phyloP scores from a whole-genome alignment of 2,888 invertebrate species.

The Hydrotaea cyrtoneurina region DNA sequence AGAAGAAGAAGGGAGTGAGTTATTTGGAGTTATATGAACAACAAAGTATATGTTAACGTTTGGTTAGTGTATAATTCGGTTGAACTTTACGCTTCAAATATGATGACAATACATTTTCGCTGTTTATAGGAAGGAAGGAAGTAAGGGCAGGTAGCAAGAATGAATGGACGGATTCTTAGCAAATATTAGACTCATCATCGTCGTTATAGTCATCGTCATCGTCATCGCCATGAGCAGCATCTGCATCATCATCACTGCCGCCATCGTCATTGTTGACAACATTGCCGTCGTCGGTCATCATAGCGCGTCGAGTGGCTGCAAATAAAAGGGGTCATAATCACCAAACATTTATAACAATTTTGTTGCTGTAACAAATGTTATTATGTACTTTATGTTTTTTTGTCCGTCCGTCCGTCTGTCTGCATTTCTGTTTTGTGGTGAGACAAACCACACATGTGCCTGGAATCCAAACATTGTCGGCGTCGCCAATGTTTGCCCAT shows the following conservation, averaged over 20 bases:
- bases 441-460: constrained; percentile 62
- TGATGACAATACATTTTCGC: constrained; percentile 37
- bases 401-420: constrained; percentile 32
- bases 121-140: constrained; percentile 43
- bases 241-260: constrained; percentile 2
- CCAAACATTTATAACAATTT: constrained; percentile 31
- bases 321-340: constrained; percentile 25
- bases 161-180: constrained; percentile 35
- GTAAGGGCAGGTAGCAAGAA: no score
- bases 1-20: no score
- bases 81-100: constrained; percentile 64
- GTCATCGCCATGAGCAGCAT: not conserved
- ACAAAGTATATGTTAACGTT: not conserved
- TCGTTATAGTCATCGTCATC: no score
- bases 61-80: constrained; percentile 55
- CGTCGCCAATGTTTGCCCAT: constrained; percentile 4
- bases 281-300: not conserved
- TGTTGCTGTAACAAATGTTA: constrained; percentile 34
- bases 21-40: not conserved
- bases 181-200: constrained; percentile 57
- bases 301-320: constrained; percentile 20
- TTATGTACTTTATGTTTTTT: constrained; percentile 19
- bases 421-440: constrained; percentile 53
- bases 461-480: constrained; percentile 13
- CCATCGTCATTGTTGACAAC: constrained; percentile 7